Evolutionary conservation across 1,140 invertebrate genomes (phyloP).

Genomic region (Lasioglossum albipes): DNA sequence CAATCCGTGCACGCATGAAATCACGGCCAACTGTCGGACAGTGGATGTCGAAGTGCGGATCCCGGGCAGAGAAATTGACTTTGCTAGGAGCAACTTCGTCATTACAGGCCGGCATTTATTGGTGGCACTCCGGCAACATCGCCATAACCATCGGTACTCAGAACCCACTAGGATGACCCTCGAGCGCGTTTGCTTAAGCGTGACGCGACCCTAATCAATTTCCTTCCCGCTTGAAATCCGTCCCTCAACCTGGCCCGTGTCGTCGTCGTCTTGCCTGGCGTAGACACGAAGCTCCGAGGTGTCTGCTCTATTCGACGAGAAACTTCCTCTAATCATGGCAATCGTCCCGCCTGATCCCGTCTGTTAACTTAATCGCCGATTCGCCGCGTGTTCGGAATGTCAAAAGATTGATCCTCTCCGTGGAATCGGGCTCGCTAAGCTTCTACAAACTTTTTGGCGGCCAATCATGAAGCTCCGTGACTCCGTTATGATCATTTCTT

Average conservation of each 20-base stretch:
- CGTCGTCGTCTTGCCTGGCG: too few relatives aligned
- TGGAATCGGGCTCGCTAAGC: not conserved
- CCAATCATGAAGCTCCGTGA: not conserved
- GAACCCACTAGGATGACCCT: slow-evolving; percentile 9
- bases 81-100: slow-evolving; percentile 43
- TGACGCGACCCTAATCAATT: slow-evolving; percentile 61
- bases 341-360: not conserved
- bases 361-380: slow-evolving; percentile 8
- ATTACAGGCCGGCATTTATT: slow-evolving; percentile 56
- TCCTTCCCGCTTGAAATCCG: slow-evolving; percentile 25
- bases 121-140: slow-evolving; percentile 21
- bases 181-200: slow-evolving; percentile 35
- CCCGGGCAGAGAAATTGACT: slow-evolving; percentile 38
- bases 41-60: too few relatives aligned
- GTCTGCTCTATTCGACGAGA: slow-evolving; percentile 25
- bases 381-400: not conserved
- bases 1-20: too few relatives aligned
- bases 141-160: slow-evolving; percentile 3
- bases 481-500: too few relatives aligned
- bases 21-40: too few relatives aligned
- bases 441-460: not conserved
- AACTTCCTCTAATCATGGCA: slow-evolving; percentile 34
- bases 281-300: slow-evolving; percentile 11
- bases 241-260: not conserved
- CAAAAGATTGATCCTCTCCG: not conserved